These are phyloP conservation scores for Atherinomorus stipes DNA, from an alignment of 2,113 vertebrate species.

Conservation along the genomic window DNA sequence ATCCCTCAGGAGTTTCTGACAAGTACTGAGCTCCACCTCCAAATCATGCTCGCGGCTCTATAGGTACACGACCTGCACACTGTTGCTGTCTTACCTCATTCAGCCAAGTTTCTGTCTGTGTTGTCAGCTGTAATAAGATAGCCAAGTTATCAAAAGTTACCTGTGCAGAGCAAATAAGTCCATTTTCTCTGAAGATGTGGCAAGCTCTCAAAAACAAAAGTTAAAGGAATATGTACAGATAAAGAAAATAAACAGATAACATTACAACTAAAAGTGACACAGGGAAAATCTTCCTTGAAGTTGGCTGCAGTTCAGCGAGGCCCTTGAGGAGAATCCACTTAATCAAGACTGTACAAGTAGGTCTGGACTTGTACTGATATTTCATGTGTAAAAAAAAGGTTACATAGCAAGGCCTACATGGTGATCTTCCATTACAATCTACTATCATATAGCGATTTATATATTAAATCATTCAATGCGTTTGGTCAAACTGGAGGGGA, in stretches of 20 bases:
- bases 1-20: background rate
- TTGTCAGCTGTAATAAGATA: background rate
- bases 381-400: background rate
- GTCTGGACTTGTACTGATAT: background rate
- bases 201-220: background rate
- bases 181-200: background rate
- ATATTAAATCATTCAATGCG: no score
- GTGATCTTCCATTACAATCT: no score
- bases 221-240: background rate
- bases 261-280: background rate
- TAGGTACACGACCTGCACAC: background rate
- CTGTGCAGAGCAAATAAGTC: background rate
- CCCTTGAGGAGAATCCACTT: background rate
- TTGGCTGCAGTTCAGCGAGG: background rate
- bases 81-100: background rate
- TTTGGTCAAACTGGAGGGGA: no score
- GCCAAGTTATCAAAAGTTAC: background rate
- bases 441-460: background rate
- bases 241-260: background rate
- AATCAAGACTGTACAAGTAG: background rate
- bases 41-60: background rate
- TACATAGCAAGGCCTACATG: no score
- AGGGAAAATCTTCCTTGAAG: background rate
- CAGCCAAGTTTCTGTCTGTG: background rate
- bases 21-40: slow-evolving; percentile 37